These are phyloP conservation scores for Brachionus sp. DNA, from an alignment of 1,140 invertebrate species.

Conservation along the genomic window DNA sequence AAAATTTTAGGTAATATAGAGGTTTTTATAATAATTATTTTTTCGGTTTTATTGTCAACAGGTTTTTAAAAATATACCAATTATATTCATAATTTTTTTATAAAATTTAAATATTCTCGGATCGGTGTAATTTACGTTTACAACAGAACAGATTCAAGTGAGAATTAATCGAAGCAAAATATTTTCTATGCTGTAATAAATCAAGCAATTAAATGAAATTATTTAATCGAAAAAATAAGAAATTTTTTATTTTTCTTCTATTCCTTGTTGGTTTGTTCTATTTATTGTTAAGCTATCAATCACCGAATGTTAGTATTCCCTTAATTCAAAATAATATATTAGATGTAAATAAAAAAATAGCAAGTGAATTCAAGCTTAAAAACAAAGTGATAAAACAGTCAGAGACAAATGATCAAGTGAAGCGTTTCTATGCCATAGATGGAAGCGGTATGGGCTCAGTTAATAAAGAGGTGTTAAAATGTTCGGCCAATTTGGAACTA, in stretches of 20 bases:
- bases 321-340: neutral
- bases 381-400: neutral
- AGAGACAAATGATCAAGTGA: neutral
- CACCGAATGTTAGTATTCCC: neutral
- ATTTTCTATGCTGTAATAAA: neutral
- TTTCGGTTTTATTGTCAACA: neutral
- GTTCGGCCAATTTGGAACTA: neutral
- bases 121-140: neutral
- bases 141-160: neutral
- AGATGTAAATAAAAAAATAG: neutral
- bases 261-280: neutral
- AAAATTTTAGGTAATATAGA: neutral
- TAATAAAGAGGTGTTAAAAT: constrained; percentile 18
- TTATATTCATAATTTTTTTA: neutral
- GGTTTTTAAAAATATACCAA: neutral
- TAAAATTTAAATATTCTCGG: neutral
- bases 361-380: neutral
- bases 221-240: constrained; percentile 6
- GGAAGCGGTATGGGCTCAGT: constrained; percentile 14
- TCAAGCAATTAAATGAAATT: constrained; percentile 20
- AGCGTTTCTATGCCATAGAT: constrained; percentile 14
- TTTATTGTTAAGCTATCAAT: neutral
- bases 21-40: neutral
- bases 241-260: neutral
- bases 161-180: neutral